These are phyloP conservation scores for Macroglossus sobrinus DNA, from an alignment of 2,113 vertebrate genomes.

Conservation along the genomic window DNA sequence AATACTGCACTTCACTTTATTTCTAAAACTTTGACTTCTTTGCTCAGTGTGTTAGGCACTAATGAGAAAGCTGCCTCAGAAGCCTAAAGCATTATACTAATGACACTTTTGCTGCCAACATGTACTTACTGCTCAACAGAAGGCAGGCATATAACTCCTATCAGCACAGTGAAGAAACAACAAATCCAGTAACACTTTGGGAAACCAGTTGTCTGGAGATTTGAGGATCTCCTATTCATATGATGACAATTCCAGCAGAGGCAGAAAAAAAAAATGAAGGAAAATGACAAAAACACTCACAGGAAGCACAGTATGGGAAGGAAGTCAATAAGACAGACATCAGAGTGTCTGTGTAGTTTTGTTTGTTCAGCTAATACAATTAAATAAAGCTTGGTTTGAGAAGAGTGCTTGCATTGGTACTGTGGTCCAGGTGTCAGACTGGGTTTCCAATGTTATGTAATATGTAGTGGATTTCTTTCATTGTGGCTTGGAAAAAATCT, in stretches of 20 bases:
- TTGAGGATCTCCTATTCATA: neutral
- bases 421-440: neutral
- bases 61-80: neutral
- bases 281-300: conserved; percentile 60
- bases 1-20: neutral
- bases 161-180: neutral
- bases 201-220: neutral
- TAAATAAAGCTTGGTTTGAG: neutral
- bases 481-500: neutral
- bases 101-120: neutral
- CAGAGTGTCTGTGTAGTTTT: conserved; percentile 13
- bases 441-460: neutral
- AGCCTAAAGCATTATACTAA: neutral
- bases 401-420: neutral
- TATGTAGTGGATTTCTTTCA: neutral
- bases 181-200: neutral
- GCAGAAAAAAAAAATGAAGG: neutral
- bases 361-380: conserved; percentile 12
- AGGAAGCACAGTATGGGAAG: conserved; percentile 61
- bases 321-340: conserved; percentile 56
- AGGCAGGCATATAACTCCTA: neutral
- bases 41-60: neutral
- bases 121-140: neutral
- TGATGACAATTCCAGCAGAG: conserved; percentile 27
- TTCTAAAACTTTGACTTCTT: neutral